phyloP scores from a whole-genome alignment of 2,113 vertebrate species.

The Rynchops niger region DNA sequence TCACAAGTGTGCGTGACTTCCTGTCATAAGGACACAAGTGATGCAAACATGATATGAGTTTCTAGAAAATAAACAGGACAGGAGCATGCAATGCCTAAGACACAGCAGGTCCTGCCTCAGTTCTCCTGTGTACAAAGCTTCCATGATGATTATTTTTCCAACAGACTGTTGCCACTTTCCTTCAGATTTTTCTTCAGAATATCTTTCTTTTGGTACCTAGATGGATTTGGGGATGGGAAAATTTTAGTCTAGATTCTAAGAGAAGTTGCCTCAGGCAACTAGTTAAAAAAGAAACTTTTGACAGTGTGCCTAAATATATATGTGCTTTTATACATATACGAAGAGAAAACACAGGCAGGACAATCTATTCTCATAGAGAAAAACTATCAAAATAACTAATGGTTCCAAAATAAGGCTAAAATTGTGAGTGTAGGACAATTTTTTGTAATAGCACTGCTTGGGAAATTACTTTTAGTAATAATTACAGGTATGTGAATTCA shows the following conservation, averaged over 20 bases:
- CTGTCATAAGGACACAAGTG: neutral
- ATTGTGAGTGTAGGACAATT: neutral
- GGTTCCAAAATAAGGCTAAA: neutral
- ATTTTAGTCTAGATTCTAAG: neutral
- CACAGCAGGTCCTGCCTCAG: neutral
- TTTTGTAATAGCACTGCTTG: neutral
- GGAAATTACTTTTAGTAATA: neutral
- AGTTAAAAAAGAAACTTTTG: neutral
- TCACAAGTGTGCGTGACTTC: accelerated
- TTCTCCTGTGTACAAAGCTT: neutral
- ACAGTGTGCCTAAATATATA: neutral
- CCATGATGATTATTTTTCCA: neutral
- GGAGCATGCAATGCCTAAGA: neutral
- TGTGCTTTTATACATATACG: neutral
- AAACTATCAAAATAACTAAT: neutral
- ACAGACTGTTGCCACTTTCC: neutral
- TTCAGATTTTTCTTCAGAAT: neutral
- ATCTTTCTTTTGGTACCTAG: neutral
- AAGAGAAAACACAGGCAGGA: neutral
- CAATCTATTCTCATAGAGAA: neutral
- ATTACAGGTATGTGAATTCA: neutral
- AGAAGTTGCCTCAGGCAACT: neutral
- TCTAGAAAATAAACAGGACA: neutral
- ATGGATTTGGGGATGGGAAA: neutral
- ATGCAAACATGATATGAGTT: neutral